Percentiles rank a stretch among this genome's conserved stretches.
Conservation (phyloP, 2,797 vertebrate species). For the Falco columbarius region DNA sequence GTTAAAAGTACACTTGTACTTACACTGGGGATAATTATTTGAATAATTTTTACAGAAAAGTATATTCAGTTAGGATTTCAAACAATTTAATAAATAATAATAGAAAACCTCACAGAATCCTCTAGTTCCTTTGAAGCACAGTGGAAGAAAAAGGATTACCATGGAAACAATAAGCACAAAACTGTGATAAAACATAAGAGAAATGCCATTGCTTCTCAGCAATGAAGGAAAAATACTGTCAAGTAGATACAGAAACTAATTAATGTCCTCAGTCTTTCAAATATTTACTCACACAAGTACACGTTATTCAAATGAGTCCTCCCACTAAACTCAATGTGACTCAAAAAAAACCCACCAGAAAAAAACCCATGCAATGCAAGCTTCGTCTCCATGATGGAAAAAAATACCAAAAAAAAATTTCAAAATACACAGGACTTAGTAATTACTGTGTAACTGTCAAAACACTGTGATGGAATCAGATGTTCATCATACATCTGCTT, state of each 20-base stretch:
- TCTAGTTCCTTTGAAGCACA: slow-evolving; percentile 22
- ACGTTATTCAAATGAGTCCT: background rate
- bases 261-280: background rate
- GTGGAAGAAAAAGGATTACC: slow-evolving; percentile 42
- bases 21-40: background rate
- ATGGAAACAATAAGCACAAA: slow-evolving; percentile 63
- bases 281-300: background rate
- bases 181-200: slow-evolving; percentile 43
- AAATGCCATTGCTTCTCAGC: slow-evolving; percentile 44
- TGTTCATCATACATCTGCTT: background rate
- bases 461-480: background rate
- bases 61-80: slow-evolving; percentile 8
- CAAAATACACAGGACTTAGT: background rate
- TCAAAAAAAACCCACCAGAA: background rate
- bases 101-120: background rate
- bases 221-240: slow-evolving; percentile 35
- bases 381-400: background rate
- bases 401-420: background rate
- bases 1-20: background rate
- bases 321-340: background rate
- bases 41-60: background rate
- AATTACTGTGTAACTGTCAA: background rate
- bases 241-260: background rate
- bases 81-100: slow-evolving; percentile 41
- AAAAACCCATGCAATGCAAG: background rate